These are phyloP conservation scores for Malthinus flaveolus DNA, from an alignment of 2,888 invertebrate species.

Conservation along the genomic window DNA sequence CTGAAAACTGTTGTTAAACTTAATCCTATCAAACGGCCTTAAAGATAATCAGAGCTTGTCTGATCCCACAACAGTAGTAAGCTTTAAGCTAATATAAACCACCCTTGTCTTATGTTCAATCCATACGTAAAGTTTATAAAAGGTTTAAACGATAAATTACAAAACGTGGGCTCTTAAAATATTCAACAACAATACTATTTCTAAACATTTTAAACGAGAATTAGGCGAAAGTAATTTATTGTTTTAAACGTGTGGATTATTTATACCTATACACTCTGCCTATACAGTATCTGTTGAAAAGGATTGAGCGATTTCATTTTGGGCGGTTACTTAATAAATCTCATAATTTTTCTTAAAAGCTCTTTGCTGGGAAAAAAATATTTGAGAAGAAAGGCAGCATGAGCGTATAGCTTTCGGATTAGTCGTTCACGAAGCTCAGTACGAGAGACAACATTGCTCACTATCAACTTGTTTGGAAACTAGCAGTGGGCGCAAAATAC, in stretches of 20 bases:
- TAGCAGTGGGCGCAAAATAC: too few species aligned
- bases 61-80: constrained; percentile 19
- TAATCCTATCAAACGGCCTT: constrained; percentile 19
- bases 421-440: too few species aligned
- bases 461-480: too few species aligned
- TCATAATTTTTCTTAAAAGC: too few species aligned
- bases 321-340: too few species aligned
- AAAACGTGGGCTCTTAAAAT: constrained; percentile 18
- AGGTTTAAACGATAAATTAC: constrained; percentile 21
- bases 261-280: too few species aligned
- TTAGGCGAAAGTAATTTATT: constrained; percentile 1
- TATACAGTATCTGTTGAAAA: not conserved
- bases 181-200: constrained; percentile 10
- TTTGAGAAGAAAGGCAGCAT: too few species aligned
- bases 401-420: too few species aligned
- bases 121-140: constrained; percentile 18
- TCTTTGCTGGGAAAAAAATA: too few species aligned
- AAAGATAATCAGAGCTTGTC: constrained; percentile 21
- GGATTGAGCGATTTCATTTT: not conserved
- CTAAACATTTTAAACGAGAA: not conserved
- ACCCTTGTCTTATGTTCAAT: constrained; percentile 18
- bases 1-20: constrained; percentile 15
- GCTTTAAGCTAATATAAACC: constrained; percentile 17
- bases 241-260: constrained; percentile 1
- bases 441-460: too few species aligned